phyloP scores from a whole-genome alignment of 92 coral and sea anemone genomes.

The Porites cylindrica region DNA sequence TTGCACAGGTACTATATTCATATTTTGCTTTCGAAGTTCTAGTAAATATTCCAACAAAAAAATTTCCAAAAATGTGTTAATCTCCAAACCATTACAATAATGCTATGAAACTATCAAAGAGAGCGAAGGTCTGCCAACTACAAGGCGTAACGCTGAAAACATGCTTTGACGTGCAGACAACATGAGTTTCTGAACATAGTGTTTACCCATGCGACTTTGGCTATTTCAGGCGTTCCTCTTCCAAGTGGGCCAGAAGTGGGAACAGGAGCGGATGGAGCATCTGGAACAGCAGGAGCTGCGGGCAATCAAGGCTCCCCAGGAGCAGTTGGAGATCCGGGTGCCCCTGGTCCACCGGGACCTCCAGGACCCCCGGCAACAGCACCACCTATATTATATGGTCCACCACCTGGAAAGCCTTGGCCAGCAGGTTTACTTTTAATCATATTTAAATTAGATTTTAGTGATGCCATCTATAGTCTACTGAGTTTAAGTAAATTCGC shows the following conservation, averaged over 20 bases:
- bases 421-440: conserved; percentile 4
- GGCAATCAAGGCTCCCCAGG: conserved; percentile 65
- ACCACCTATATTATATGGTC: conserved; percentile 20
- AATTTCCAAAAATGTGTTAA: too few species aligned
- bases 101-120: too few species aligned
- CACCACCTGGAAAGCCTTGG: conserved; percentile 72
- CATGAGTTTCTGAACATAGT: neutral
- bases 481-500: too few species aligned
- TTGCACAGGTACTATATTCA: too few species aligned
- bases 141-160: too few species aligned
- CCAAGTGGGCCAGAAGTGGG: conserved; percentile 73
- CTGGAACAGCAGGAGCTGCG: conserved; percentile 40
- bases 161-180: too few species aligned
- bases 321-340: conserved; percentile 3
- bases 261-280: conserved; percentile 71
- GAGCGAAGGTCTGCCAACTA: too few species aligned
- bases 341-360: conserved; percentile 64
- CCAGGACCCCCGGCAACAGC: conserved; percentile 38
- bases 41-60: too few species aligned
- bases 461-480: neutral
- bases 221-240: neutral
- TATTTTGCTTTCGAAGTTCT: too few species aligned
- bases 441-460: neutral
- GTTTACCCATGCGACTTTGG: neutral
- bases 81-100: too few species aligned